Evolutionary conservation across 2,888 invertebrate genomes (phyloP), one percentile per base, ranked within the genome.

Genomic region (Steromphala cineraria): DNA sequence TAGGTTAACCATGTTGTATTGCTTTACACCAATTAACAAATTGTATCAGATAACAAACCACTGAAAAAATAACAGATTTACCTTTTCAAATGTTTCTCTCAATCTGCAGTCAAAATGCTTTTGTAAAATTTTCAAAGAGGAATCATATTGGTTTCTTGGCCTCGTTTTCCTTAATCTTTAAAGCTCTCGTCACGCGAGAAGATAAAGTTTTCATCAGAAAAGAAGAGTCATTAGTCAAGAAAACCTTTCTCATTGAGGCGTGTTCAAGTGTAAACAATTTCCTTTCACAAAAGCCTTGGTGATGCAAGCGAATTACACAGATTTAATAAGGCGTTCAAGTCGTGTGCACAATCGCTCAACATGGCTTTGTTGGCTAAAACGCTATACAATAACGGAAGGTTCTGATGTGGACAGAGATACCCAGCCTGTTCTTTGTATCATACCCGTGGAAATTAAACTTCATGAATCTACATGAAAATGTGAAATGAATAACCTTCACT

Each of bases 281-380:
- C 31, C 71, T 71, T 71, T 71, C 71, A 71, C 17, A 40, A 15
- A n/a, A 40, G 40, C 71, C 71, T 36, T 36, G 71, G 28, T 71
- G 71, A 71, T 71, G 71, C 71, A 71, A 71, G 71, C 28, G 71
- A 71, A 71, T 19, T 71, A 36, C 36, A 71, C 40, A 71, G 28
- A 28, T 71, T 31, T 71, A 71, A 71, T 71, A 40, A 71, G 36
- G 31, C 71, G 71, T 71, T 36, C 28, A 71, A 71, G 71, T 36
- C 71, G 28, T 36, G 71, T 36, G 71, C 40, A 71, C 40, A 17
- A 36, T 36, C 10, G 71, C 40, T 31, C 40, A 15, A 71, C n/a
- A 36, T 2, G 17, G 15, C 36, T 36, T 71, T 71, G 71, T 40
- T 17, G 71, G 28, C 71, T 71, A 40, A 31, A 71, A 71, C 31